These are phyloP conservation scores for Morpho helenor DNA, from an alignment of 2,888 invertebrate species.

Conservation along the genomic window DNA sequence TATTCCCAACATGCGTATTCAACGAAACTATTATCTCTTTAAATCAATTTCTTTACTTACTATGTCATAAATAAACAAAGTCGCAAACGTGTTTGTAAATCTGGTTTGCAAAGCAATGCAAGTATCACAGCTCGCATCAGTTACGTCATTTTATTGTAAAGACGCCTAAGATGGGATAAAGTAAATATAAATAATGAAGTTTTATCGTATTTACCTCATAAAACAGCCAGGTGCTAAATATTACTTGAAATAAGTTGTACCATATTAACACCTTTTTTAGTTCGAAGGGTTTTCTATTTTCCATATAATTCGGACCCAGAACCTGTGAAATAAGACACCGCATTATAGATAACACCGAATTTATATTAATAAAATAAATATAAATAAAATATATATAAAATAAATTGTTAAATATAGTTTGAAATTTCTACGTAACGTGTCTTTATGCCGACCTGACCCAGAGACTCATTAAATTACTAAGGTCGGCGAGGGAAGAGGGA, in stretches of 20 bases:
- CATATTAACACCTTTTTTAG: constrained; percentile 86
- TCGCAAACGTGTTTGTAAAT: too few species aligned
- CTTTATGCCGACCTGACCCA: too few species aligned
- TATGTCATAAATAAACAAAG: background rate
- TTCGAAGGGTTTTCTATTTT: constrained; percentile 89
- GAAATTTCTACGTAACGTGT: too few species aligned
- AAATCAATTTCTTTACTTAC: too few species aligned
- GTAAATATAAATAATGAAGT: constrained; percentile 2
- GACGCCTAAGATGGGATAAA: background rate
- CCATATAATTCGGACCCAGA: constrained; percentile 90
- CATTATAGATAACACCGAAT: too few species aligned
- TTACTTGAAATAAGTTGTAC: constrained; percentile 92
- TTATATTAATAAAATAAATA: too few species aligned
- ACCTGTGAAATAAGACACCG: constrained; percentile 58
- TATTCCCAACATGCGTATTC: too few species aligned
- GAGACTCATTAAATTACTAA: too few species aligned
- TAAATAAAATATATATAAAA: too few species aligned
- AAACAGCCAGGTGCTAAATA: constrained; percentile 86
- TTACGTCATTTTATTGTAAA: constrained; percentile 5
- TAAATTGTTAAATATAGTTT: too few species aligned
- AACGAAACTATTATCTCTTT: too few species aligned
- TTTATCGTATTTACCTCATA: constrained; percentile 76
- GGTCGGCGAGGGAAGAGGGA: too few species aligned
- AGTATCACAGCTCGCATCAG: constrained; percentile 1
- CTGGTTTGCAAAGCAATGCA: background rate